These are phyloP conservation scores for Gyps fulvus DNA, from an alignment of 2,113 vertebrate genomes.

Conservation along the genomic window DNA sequence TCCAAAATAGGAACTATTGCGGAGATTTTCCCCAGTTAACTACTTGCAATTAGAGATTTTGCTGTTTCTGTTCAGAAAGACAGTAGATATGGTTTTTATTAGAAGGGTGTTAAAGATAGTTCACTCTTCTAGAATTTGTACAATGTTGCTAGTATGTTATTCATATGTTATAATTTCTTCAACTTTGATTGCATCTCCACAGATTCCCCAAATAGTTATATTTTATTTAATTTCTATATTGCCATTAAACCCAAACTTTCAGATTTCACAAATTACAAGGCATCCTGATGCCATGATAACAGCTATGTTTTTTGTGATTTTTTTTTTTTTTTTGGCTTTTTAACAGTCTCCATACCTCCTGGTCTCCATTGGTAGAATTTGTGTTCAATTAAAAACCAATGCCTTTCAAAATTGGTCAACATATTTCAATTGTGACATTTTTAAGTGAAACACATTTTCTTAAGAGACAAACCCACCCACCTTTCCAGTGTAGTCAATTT, in stretches of 20 bases:
- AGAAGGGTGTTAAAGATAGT: not conserved
- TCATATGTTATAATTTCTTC: not conserved
- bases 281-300: not conserved
- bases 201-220: not conserved
- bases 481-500: not conserved
- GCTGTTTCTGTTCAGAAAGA: not conserved
- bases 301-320: not conserved
- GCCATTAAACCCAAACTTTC: not conserved
- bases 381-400: not conserved
- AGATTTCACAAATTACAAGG: not conserved
- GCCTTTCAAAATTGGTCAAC: not conserved
- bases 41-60: not conserved
- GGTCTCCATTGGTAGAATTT: not conserved
- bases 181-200: not conserved
- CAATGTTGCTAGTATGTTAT: not conserved
- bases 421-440: not conserved
- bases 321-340: not conserved
- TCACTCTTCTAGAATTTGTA: not conserved
- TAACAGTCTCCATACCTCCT: not conserved
- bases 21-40: not conserved
- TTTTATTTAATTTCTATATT: not conserved
- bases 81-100: not conserved
- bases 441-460: not conserved
- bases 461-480: fast-evolving
- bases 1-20: not conserved